Conservation (phyloP, 2,888 invertebrate genomes). For the Philaethria dido region DNA sequence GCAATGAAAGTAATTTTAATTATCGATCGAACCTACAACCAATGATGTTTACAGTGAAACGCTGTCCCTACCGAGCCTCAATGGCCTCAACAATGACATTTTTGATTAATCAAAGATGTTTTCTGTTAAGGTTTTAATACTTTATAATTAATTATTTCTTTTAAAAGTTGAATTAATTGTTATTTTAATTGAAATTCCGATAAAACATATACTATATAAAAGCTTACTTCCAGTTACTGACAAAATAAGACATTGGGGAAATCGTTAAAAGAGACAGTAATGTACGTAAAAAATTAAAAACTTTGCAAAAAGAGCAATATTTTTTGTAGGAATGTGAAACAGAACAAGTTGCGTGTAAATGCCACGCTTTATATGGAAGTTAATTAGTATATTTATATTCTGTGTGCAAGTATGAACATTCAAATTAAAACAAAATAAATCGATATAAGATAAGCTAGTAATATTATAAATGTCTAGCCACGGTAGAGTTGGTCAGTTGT, state of each 20-base stretch:
- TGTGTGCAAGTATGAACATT: neutral
- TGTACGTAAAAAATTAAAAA: neutral
- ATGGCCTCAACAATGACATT: too few species aligned
- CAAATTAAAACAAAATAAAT: conserved; percentile 4
- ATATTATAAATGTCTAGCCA: conserved; percentile 14
- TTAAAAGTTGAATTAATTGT: too few species aligned
- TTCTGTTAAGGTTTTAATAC: too few species aligned
- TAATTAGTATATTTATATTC: conserved; percentile 21
- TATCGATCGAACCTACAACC: too few species aligned
- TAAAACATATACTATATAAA: too few species aligned
- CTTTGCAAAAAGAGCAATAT: neutral
- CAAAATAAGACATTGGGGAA: conserved; percentile 7
- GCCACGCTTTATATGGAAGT: conserved; percentile 9
- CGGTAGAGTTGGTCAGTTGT: conserved; percentile 14
- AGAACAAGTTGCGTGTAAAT: conserved; percentile 12
- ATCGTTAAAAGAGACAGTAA: neutral
- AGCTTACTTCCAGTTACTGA: too few species aligned
- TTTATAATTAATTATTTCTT: too few species aligned
- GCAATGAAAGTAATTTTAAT: too few species aligned
- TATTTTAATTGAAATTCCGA: too few species aligned
- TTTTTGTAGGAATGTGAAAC: neutral
- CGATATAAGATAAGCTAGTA: neutral
- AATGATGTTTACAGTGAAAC: too few species aligned
- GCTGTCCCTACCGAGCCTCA: too few species aligned
- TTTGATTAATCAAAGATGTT: too few species aligned